Evolutionary conservation across 2,797 vertebrate genomes (phyloP).

Genomic region (Nothura maculosa): DNA sequence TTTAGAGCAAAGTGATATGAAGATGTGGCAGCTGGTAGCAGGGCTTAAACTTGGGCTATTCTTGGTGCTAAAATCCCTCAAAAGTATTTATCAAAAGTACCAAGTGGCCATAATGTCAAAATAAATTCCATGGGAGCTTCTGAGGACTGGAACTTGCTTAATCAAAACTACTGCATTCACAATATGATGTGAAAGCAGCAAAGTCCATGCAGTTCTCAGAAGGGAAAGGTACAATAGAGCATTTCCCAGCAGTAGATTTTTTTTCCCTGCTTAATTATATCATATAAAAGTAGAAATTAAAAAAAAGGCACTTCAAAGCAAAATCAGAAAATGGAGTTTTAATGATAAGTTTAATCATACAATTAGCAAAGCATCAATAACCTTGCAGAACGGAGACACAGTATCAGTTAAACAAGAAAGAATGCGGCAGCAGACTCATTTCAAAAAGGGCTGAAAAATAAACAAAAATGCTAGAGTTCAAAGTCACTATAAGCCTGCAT

Average conservation of each 20-base stretch:
- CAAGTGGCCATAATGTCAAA: not conserved
- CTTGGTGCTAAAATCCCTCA: not conserved
- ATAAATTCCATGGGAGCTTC: not conserved
- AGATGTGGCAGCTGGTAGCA: slow-evolving; percentile 55
- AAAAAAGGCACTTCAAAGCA: not conserved
- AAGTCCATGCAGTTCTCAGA: not conserved
- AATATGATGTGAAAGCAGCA: not conserved
- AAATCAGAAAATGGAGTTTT: not conserved
- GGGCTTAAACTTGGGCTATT: not conserved
- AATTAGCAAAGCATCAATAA: slow-evolving; percentile 36
- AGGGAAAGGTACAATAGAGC: not conserved
- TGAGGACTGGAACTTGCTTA: not conserved
- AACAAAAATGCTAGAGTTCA: not conserved
- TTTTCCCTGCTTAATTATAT: not conserved
- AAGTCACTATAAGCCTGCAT: not conserved
- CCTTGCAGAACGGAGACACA: not conserved
- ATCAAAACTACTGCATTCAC: not conserved
- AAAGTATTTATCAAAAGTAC: slow-evolving; percentile 15
- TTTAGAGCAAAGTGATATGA: slow-evolving; percentile 50
- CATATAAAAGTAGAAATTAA: not conserved
- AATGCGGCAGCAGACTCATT: not conserved
- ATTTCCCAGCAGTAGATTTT: not conserved
- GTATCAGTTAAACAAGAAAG: slow-evolving; percentile 6
- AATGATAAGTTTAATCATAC: slow-evolving; percentile 11
- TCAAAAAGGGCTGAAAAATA: slow-evolving; percentile 19